Evolutionary conservation across 2,888 invertebrate species (phyloP).

Genomic region (Steromphala cineraria): DNA sequence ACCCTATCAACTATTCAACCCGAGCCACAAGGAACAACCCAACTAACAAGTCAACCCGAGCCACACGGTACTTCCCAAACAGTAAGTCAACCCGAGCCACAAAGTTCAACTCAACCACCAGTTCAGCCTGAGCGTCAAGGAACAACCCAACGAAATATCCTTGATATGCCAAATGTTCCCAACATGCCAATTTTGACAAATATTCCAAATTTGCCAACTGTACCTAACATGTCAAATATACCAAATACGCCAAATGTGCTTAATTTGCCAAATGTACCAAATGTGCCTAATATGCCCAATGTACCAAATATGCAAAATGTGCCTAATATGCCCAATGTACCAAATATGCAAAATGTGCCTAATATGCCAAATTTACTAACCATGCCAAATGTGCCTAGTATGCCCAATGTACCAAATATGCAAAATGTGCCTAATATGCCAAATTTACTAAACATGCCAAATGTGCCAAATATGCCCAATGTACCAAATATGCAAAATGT

Average conservation of each 20-base stretch:
- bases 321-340: background rate
- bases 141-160: background rate
- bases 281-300: background rate
- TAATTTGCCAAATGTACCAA: no score
- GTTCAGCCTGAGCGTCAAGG: no score
- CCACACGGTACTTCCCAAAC: no score
- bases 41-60: no score
- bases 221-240: background rate
- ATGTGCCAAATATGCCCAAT: background rate
- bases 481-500: background rate
- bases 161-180: background rate
- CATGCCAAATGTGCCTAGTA: background rate
- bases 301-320: background rate
- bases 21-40: no score
- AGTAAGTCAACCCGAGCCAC: no score
- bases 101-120: no score
- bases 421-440: background rate
- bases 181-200: background rate
- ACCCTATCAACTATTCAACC: no score
- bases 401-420: background rate
- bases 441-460: background rate
- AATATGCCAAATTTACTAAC: background rate
- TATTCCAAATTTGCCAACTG: background rate
- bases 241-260: no score
- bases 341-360: background rate